Base-by-base conservation (phyloP, 2,888 invertebrate genomes). In the Hedychridium roseum region DNA sequence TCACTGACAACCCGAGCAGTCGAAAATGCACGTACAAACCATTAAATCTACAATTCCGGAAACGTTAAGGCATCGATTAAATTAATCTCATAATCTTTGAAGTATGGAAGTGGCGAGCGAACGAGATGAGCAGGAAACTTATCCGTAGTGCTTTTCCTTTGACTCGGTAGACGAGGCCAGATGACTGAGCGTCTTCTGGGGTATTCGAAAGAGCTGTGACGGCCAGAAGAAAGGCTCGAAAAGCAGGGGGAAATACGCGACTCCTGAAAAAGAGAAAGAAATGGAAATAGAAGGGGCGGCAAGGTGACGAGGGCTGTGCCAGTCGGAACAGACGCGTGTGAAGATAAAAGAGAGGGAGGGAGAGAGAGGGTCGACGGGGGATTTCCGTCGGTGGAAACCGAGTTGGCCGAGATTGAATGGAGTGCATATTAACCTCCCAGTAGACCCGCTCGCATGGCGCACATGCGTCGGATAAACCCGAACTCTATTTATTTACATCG, bases 381-480 rank as follows among this genome's bases (percentile, higher is more conserved):
- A 32, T 41, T 14, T 11, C 21, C 32, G 17, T 6, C 32, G 16
- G 9, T 23, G 37, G 37, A 14, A 37, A 37, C 23, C 14, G 23
- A 37, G 14, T 37, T 15, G 37, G 37, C 11, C n/a, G 37, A 37
- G 37, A 37, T 37, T 37, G 37, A 26, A 37, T 23, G 37, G 12
- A 23, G 37, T 37, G 37, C 26, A 37, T 37, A 37, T 37, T 37
- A 37, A 37, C 37, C 37, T 23, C 37, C 23, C 23, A 18, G 37
- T 23, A 23, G 23, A 37, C 37, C 12, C 11, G 5, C 37, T 11
- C 9, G n/a, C 12, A 12, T 15, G 17, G 16, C 5, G 4, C 11
- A 34, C 28, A 11, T 20, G 34, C 20, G 26, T 26, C 3, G 31
- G 3, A 11, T 4, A 12, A 18, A 7, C 14, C 35, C 18, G 18